Base-by-base conservation (phyloP, 2,113 vertebrate species). In the Cyanistes caeruleus region DNA sequence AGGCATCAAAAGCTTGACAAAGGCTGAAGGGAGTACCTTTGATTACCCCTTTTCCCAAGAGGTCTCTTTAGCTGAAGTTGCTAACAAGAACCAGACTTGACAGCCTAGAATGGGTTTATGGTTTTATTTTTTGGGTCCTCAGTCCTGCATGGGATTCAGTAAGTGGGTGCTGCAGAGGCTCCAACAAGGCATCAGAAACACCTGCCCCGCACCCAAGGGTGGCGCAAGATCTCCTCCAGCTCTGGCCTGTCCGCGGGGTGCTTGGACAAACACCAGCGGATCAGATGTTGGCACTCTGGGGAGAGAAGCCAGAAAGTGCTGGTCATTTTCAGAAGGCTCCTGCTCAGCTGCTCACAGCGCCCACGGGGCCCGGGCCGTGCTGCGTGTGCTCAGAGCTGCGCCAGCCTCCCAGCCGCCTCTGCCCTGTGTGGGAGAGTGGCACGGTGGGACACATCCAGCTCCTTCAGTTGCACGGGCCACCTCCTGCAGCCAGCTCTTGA, bases 61-160 rank as follows among this genome's bases (percentile, higher is more conserved):
- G 7, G 27, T 39, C 39, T 33, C 44, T 62, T 49, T 11, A 49
- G 58, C 58, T 77, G 74, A 62, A 62, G 35, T 19, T 39, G 73
- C 56, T 19, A 23, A 33, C 21, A 24, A 62, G 28, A 58, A 76
- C 2, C n/a, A 33, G 15, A 46, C 28, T 25, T 14, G 44, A 77
- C 27, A 51, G 9, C 13, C 28, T 0, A 2, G 22, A 51, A 9
- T 15, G 17, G 5, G 10, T 24, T 24, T 17, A 4, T 19, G 5
- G 25, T 15, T 77, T 63, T 41, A 77, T n/a, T 52, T 62, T 25
- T 62, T 0, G 2, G 9, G 18, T n/a, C 41, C 55, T 35, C 43
- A 13, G 35, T 51, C 28, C n/a, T 31, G 27, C 17, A 3, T 51
- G 58, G 46, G 16, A 51, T 13, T 20, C 5, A 15, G 35, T 5